These are phyloP conservation scores for Gobionotothen gibberifrons DNA, from an alignment of 2,797 vertebrate species.

Conservation along the genomic window DNA sequence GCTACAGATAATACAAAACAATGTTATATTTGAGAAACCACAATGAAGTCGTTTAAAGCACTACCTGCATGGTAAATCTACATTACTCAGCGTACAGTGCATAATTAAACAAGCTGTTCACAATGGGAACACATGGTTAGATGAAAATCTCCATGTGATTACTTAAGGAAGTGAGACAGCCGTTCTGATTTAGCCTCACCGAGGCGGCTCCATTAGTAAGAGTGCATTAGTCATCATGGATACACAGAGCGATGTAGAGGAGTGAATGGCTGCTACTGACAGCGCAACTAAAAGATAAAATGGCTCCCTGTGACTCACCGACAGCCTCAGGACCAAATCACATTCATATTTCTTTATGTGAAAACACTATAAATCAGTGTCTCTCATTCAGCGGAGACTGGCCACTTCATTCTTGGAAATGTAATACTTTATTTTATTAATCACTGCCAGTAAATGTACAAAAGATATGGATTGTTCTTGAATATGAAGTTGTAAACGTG, in stretches of 20 bases:
- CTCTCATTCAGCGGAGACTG: conserved; percentile 44
- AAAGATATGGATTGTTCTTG: neutral
- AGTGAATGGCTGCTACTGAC: conserved; percentile 60
- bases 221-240: conserved; percentile 66
- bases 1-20: neutral
- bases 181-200: conserved; percentile 27
- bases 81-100: neutral
- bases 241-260: conserved; percentile 44
- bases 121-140: conserved; percentile 10
- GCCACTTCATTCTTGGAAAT: conserved; percentile 45
- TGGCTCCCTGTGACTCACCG: conserved; percentile 69
- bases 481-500: neutral
- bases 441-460: conserved; percentile 2
- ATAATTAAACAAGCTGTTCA: conserved; percentile 30
- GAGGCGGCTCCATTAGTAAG: conserved; percentile 61
- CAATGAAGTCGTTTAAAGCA: neutral
- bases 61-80: neutral
- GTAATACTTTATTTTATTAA: conserved; percentile 31
- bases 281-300: conserved; percentile 66
- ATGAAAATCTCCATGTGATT: conserved; percentile 27
- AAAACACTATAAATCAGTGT: conserved; percentile 39
- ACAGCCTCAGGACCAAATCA: conserved; percentile 41
- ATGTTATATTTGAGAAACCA: neutral
- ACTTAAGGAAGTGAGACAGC: conserved; percentile 51
- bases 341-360: conserved; percentile 64